Base-by-base conservation (phyloP, 1,140 invertebrate species). In the Drosophila malerkotliana region DNA sequence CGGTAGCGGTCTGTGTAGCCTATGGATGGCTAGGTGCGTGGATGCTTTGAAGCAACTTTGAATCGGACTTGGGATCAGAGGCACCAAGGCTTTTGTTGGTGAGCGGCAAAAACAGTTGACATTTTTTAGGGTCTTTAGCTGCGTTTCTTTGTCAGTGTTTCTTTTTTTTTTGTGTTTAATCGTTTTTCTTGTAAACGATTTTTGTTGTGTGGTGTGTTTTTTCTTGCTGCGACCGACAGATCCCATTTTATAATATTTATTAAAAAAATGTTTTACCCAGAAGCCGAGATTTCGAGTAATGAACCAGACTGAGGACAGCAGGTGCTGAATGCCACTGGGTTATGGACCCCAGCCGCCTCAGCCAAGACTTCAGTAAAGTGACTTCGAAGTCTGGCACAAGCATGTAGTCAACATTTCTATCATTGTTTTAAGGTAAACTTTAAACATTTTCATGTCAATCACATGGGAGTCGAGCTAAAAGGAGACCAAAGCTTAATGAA, bases 391-490 rank as follows among this genome's bases (percentile, higher is more conserved):
- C 61, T 4, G 24, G 34, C 55, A n/a, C 44, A 44, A 45, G 62
- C 68, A 64, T 48, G 45, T 44, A 39, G 60, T 9, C 74, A 52
- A 61, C 83, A 90, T 90, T 88, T 83, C 75, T 72, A 66, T 74
- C 72, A 90, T 90, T 88, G 77, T 81, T 74, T 90, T 90, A 90
- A 90, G 83, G 88, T 90, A 90, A 90, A 88, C 82, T 90, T 90
- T 51, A 77, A 88, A 77, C 87, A 90, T 90, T 90, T 88, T 90
- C 57, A 80, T 54, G 87, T 90, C 87, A 90, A 90, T 90, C 87
- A 87, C 62, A 64, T 18, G 32, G 58, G 44, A 67, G 48, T 41
- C 5, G 28, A 18, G 64, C 34, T 66, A 1, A 45, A 34, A 26
- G 32, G 21, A 15, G 49, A 14, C 30, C 30, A 10, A 14, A 12